Base-by-base conservation (phyloP, 2,888 invertebrate species). In the Quadroppia sp. region DNA sequence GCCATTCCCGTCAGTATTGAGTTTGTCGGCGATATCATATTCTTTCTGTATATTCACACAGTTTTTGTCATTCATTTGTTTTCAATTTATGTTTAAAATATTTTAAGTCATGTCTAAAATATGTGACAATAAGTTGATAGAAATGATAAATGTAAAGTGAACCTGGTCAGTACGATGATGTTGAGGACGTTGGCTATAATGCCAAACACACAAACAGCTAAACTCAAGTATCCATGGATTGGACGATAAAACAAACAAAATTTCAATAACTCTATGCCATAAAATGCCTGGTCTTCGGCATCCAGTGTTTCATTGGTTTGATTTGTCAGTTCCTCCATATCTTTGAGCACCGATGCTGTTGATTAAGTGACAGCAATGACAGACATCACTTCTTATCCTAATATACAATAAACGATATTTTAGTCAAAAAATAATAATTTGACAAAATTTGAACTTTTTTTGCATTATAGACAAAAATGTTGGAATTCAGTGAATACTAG, bases 11-110 rank as follows among this genome's bases (percentile, higher is more conserved):
- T 93, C 53, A 96, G 87, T 75, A 96, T 93, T 71, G 91, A 88
- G 84, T 96, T 96, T 36, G 94, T 95, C 2, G 95, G 90, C 75
- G 92, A 92, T n/a, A 82, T 80, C 94, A 96, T 95, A 82, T 94
- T 92, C 40, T 90, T 88, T 17, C 92, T 87, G 59, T 32, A 36
- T 36, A 36, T 36, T 36, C 9, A 36, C 4, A 36, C 36, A n/a
- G n/a, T n/a, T n/a, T n/a, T n/a, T n/a, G n/a, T n/a, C n/a, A n/a
- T n/a, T n/a, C n/a, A n/a, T n/a, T n/a, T n/a, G n/a, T n/a, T n/a
- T n/a, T n/a, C n/a, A n/a, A n/a, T n/a, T n/a, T n/a, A n/a, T n/a
- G n/a, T n/a, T n/a, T n/a, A n/a, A n/a, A n/a, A n/a, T n/a, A n/a
- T n/a, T n/a, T n/a, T n/a, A n/a, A n/a, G n/a, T n/a, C n/a, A n/a